Percentiles rank a stretch among this genome's conserved stretches.
Conservation (phyloP, 1,140 invertebrate species). For the Trichogramma pretiosum region DNA sequence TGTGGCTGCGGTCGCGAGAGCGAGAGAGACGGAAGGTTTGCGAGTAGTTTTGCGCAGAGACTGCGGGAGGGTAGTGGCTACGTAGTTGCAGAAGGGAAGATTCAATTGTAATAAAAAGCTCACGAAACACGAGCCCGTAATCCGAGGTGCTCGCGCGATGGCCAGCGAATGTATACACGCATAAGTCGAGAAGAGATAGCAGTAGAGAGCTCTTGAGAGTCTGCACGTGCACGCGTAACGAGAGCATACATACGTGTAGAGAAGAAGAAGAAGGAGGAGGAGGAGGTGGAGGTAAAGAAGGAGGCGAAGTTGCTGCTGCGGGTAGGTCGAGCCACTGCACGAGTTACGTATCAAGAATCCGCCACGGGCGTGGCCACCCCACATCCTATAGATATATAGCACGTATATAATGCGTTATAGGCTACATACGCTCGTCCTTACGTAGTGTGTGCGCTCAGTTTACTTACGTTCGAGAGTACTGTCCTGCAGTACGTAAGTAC, state of each 20-base stretch:
- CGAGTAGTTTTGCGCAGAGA: constrained; percentile 13
- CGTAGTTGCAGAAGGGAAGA: constrained; percentile 19
- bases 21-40: neutral
- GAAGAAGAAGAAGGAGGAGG: constrained; percentile 16
- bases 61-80: constrained; percentile 5
- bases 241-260: no score
- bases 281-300: constrained; percentile 24
- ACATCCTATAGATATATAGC: no score
- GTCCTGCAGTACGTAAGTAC: no score
- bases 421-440: constrained; percentile 11
- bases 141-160: constrained; percentile 21
- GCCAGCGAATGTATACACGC: neutral
- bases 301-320: constrained; percentile 26
- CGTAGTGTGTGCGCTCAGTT: neutral
- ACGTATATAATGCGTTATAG: no score
- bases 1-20: neutral
- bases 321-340: constrained; percentile 45
- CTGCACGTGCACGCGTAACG: no score
- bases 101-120: constrained; percentile 46
- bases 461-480: no score
- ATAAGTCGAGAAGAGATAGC: neutral
- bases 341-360: constrained; percentile 47
- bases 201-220: neutral
- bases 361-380: constrained; percentile 45
- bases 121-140: constrained; percentile 33